These are phyloP conservation scores for Catocala nupta DNA, from an alignment of 2,888 invertebrate species.

Conservation along the genomic window DNA sequence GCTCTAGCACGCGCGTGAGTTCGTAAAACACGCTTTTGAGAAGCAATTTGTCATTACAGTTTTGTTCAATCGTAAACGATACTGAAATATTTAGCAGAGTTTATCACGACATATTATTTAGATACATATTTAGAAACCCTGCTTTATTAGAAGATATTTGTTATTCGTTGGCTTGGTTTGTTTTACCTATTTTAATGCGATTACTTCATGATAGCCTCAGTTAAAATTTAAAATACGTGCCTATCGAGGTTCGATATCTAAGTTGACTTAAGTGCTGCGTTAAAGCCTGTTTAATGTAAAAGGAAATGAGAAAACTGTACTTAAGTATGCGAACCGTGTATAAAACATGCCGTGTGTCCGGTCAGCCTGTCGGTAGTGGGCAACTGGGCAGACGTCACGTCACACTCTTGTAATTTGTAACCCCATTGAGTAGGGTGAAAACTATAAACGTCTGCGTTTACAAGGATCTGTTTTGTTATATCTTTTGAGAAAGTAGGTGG, in stretches of 20 bases:
- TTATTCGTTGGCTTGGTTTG: constrained; percentile 12
- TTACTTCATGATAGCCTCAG: background rate
- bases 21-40: constrained; percentile 51
- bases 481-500: constrained; percentile 59
- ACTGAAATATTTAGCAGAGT: constrained; percentile 40
- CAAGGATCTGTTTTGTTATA: constrained; percentile 56
- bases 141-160: background rate
- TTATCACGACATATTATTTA: constrained; percentile 31
- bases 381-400: constrained; percentile 9
- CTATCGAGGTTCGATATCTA: constrained; percentile 18
- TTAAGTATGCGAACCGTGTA: constrained; percentile 32
- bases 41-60: constrained; percentile 56
- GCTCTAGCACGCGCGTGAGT: constrained; percentile 49
- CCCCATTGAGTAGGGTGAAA: constrained; percentile 49
- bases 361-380: constrained; percentile 22
- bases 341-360: constrained; percentile 26
- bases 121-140: constrained; percentile 8
- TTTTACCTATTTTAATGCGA: background rate
- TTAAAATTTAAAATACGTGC: constrained; percentile 6
- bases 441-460: constrained; percentile 60
- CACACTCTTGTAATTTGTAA: constrained; percentile 42
- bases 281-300: constrained; percentile 48
- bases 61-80: constrained; percentile 50
- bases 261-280: constrained; percentile 4
- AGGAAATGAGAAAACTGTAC: constrained; percentile 62